Conservation (phyloP, 2,888 invertebrate genomes). For the Onchidella celtica region DNA sequence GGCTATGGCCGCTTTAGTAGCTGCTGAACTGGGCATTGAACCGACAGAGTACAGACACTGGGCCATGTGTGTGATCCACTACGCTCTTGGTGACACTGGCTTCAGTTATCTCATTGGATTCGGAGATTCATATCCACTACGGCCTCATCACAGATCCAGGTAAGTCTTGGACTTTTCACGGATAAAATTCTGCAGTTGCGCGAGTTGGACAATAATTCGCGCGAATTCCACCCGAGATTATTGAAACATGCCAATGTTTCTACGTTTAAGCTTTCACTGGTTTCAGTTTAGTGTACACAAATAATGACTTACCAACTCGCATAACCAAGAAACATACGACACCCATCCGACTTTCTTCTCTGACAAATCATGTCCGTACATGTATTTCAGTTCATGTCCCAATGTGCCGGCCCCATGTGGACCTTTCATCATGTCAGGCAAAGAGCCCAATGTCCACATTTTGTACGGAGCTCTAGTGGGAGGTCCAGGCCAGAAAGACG, state of each 20-base stretch:
- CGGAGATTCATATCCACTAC: constrained; percentile 55
- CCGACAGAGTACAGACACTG: constrained; percentile 62
- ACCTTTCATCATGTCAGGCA: constrained; percentile 12
- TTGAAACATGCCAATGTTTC: too few relatives aligned
- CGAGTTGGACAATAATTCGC: too few relatives aligned
- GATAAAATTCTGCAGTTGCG: neutral
- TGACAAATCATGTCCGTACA: neutral
- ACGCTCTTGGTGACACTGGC: constrained; percentile 72
- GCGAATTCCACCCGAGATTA: too few relatives aligned
- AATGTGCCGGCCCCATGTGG: constrained; percentile 8
- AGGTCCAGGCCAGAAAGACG: constrained; percentile 70
- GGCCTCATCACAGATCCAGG: constrained; percentile 63
- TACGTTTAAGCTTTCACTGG: too few relatives aligned
- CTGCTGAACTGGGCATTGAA: constrained; percentile 69
- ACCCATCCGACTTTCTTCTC: too few relatives aligned
- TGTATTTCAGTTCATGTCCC: constrained; percentile 7
- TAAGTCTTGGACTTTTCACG: constrained; percentile 37
- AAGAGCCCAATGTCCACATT: constrained; percentile 68
- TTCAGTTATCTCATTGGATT: constrained; percentile 66
- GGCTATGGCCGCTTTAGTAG: constrained; percentile 68
- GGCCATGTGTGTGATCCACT: constrained; percentile 73
- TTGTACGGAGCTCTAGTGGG: constrained; percentile 76
- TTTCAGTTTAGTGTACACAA: too few relatives aligned
- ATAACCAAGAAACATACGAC: too few relatives aligned
- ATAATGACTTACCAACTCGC: too few relatives aligned